Conservation (phyloP, 1,140 invertebrate genomes). For the Condylostylus longicornis region DNA sequence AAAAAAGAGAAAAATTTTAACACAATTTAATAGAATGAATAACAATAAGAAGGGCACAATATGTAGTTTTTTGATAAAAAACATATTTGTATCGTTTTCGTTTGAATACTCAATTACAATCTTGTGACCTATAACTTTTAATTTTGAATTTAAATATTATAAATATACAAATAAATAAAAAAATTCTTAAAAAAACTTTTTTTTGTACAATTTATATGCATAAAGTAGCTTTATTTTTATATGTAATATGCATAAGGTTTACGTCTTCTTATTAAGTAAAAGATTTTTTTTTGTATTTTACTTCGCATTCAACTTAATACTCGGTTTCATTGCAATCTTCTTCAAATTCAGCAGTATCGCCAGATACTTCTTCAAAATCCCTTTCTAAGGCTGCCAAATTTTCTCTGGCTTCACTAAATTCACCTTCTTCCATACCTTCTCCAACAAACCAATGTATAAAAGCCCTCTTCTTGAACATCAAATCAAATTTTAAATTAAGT, state of each 20-base stretch:
- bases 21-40: too few relatives aligned
- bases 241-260: too few relatives aligned
- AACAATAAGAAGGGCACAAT: too few relatives aligned
- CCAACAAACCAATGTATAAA: conserved; percentile 65
- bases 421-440: conserved; percentile 62
- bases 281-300: conserved; percentile 1
- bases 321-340: conserved; percentile 16
- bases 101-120: too few relatives aligned
- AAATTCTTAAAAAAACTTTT: not conserved
- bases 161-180: not conserved
- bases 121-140: too few relatives aligned
- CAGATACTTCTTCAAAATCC: conserved; percentile 41
- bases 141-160: not conserved
- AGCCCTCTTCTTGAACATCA: conserved; percentile 66
- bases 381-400: conserved; percentile 55
- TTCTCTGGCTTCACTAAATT: conserved; percentile 57
- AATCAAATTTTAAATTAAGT: conserved; percentile 62
- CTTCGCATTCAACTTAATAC: conserved; percentile 13
- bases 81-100: too few relatives aligned
- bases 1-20: too few relatives aligned
- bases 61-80: too few relatives aligned
- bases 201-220: not conserved
- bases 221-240: not conserved
- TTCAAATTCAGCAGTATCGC: conserved; percentile 22
- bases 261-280: too few relatives aligned